Evolutionary conservation across 2,888 invertebrate species (phyloP).

Genomic region (Dendrolimus houi): DNA sequence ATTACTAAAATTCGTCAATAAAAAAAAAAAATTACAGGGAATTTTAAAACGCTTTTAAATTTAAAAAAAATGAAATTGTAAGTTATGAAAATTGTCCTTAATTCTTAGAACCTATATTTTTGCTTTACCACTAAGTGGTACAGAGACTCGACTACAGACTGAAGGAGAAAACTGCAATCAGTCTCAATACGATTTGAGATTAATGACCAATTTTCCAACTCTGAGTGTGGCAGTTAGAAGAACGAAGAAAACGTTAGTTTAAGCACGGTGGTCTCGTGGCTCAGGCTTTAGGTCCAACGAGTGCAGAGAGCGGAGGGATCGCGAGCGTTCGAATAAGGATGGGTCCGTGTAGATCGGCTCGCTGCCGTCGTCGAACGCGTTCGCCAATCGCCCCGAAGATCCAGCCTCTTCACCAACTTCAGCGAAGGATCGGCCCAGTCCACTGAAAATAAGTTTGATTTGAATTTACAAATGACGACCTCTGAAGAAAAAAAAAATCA

Average conservation of each 20-base stretch:
- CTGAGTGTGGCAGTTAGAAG: slow-evolving; percentile 3
- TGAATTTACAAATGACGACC: no score
- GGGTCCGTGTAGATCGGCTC: slow-evolving; percentile 96
- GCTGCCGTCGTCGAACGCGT: slow-evolving; percentile 89
- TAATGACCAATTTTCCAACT: background rate
- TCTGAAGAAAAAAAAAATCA: no score
- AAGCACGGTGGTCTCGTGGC: slow-evolving; percentile 57
- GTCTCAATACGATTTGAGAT: no score
- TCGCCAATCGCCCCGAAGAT: slow-evolving; percentile 64
- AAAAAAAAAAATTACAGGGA: no score
- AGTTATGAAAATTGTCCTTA: no score
- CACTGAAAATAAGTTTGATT: slow-evolving; percentile 28
- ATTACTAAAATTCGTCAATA: no score
- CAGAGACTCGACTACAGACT: no score
- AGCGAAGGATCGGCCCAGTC: slow-evolving; percentile 56
- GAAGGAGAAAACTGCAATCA: no score
- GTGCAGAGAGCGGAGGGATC: slow-evolving; percentile 81
- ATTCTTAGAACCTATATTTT: no score
- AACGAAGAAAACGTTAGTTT: slow-evolving; percentile 12
- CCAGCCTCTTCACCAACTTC: slow-evolving; percentile 66
- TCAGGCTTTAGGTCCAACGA: slow-evolving; percentile 76
- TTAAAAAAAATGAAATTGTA: no score
- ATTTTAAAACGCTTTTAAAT: no score
- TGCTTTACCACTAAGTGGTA: no score
- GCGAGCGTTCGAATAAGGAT: slow-evolving; percentile 90